phyloP scores from a whole-genome alignment of 2,113 vertebrate species.

The Sylvia atricapilla region DNA sequence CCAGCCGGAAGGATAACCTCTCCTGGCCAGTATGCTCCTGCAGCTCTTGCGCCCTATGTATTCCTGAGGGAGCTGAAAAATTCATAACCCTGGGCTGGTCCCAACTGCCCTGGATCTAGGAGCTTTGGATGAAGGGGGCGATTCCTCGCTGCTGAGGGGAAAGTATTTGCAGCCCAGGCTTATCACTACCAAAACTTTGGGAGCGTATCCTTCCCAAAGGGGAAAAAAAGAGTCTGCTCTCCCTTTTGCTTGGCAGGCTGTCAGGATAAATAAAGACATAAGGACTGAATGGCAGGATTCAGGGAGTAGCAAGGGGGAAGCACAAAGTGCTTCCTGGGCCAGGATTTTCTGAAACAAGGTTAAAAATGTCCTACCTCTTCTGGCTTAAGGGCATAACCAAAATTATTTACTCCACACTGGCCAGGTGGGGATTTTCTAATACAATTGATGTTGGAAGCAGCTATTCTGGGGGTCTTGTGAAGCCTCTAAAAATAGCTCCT shows the following conservation, averaged over 20 bases:
- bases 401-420: not conserved
- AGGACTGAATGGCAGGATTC: not conserved
- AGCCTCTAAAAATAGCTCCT: not conserved
- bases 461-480: not conserved
- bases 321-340: not conserved
- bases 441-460: not conserved
- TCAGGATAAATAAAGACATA: not conserved
- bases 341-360: not conserved
- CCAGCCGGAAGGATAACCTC: not conserved
- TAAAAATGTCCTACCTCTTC: not conserved
- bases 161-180: not conserved
- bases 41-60: fast-evolving
- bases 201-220: not conserved
- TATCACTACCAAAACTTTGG: not conserved
- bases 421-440: not conserved
- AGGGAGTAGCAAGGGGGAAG: not conserved
- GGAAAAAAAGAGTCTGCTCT: not conserved
- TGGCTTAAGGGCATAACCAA: not conserved
- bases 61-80: not conserved
- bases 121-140: not conserved
- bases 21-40: not conserved
- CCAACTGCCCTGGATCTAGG: not conserved
- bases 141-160: not conserved
- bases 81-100: not conserved
- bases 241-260: not conserved